Evolutionary conservation across 1,140 invertebrate genomes (phyloP), one percentile per base, ranked within the genome.

Genomic region (Eriosoma lanigerum): DNA sequence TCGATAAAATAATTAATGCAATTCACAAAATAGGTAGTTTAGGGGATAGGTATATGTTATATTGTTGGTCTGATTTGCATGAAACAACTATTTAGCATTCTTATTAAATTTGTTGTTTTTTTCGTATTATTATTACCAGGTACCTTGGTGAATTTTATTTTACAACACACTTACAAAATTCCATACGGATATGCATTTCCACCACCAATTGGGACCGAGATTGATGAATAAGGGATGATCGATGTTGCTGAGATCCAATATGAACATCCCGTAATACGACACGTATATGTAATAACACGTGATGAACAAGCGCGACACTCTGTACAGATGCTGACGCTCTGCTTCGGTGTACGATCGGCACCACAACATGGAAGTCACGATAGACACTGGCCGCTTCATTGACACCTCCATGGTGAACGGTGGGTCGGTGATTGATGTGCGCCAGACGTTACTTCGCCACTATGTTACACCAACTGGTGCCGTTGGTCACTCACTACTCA

Each of bases 101-200:
- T n/a, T n/a, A n/a, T n/a, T n/a, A n/a, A n/a, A n/a, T n/a, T n/a
- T n/a, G n/a, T n/a, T n/a, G n/a, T n/a, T n/a, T n/a, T n/a, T n/a
- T n/a, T n/a, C n/a, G n/a, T n/a, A n/a, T n/a, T n/a, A n/a, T n/a
- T n/a, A n/a, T n/a, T n/a, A n/a, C n/a, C n/a, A n/a, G n/a, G n/a
- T n/a, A n/a, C n/a, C n/a, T n/a, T n/a, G n/a, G n/a, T n/a, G n/a
- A n/a, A n/a, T n/a, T n/a, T n/a, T n/a, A n/a, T n/a, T n/a, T n/a
- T n/a, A n/a, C n/a, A n/a, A n/a, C n/a, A n/a, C n/a, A 58, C 64
- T 76, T 46, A 81, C 81, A 21, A 81, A 44, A 78, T 78, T 81
- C 81, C 81, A 81, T 6, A 81, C 81, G 26, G 81, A 76, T 17
- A 78, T 24, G 62, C 81, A 81, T 78, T 81, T 81, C 81, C 72